These are phyloP conservation scores for Aleiodes alternator DNA, from an alignment of 2,888 invertebrate species.

Conservation along the genomic window DNA sequence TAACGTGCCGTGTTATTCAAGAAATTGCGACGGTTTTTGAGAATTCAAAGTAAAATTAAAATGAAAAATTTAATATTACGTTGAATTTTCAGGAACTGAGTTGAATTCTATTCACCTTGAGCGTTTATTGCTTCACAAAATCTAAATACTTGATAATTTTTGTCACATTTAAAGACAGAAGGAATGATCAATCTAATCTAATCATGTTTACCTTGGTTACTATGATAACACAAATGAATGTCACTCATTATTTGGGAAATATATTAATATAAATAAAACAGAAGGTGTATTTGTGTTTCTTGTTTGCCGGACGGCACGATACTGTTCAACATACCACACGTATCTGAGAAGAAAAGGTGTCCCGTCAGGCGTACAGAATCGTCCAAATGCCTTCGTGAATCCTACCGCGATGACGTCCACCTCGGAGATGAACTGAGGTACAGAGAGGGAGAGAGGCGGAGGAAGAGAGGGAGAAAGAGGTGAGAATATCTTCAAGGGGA, in stretches of 20 bases:
- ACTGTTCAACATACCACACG: constrained; percentile 1
- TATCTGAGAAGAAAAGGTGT: constrained; percentile 9
- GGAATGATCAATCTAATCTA: background rate
- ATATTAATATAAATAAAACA: background rate
- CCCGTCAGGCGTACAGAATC: constrained; percentile 14
- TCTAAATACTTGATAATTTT: background rate
- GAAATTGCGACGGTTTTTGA: no score
- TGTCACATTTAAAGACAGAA: background rate
- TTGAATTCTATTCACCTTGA: background rate
- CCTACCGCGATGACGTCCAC: constrained; percentile 16
- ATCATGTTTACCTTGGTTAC: background rate
- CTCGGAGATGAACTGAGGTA: background rate
- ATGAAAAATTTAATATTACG: no score
- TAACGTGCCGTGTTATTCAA: background rate
- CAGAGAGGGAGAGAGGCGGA: background rate
- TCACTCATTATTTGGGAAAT: background rate
- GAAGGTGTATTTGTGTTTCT: background rate
- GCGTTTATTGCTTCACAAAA: background rate
- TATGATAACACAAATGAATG: background rate
- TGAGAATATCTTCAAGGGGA: constrained; percentile 3
- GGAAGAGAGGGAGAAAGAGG: background rate
- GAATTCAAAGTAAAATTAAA: no score
- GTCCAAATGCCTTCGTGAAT: constrained; percentile 23
- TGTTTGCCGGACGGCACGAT: constrained; percentile 11
- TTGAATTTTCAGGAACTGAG: no score